Base-by-base conservation (phyloP, 2,797 vertebrate species). In the Euthynnus affinis region DNA sequence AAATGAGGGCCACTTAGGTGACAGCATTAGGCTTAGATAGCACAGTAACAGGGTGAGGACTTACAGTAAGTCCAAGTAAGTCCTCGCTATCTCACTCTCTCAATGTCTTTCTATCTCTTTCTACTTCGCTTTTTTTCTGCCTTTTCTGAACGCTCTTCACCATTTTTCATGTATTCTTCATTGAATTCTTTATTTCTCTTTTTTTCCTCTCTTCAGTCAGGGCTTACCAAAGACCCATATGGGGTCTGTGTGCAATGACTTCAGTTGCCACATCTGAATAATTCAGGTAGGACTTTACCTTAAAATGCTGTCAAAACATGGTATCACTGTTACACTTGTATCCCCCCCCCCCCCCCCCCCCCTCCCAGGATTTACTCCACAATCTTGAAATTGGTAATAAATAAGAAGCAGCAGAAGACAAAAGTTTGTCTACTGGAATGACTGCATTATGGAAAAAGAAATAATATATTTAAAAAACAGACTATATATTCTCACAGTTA, bases 1-100 rank as follows among this genome's bases (percentile, higher is more conserved):
- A 91, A 91, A 93, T 88, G 91, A 94, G 87, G 90, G 77, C 85
- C 91, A 91, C 91, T 93, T 87, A 92, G 90, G 81, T 70, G 81
- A 74, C 53, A 37, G 86, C 82, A 81, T 90, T 79, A 86, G 85
- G 80, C 48, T 74, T 55, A 37, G 86, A 83, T 81, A 69, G 87
- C 84, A 72, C 76, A 86, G 87, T 77, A 81, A 87, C 92, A 90
- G 75, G 76, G 64, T 62, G 71, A 76, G 58, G 89, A 80, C 79
- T 92, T 80, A 75, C 51, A 71, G 82, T 89, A 87, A 93, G 76
- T 81, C 89, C 83, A 56, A 14, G 12, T 70, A 91, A 92, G 67
- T 68, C 81, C 60, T 37, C 20, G 27, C 58, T 70, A 55, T 71
- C 63, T 80, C 56, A 4, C 40, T 46, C 60, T 64, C 79, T 65